Conservation (phyloP, 1,140 invertebrate genomes). For the Zaprionus inermis region DNA sequence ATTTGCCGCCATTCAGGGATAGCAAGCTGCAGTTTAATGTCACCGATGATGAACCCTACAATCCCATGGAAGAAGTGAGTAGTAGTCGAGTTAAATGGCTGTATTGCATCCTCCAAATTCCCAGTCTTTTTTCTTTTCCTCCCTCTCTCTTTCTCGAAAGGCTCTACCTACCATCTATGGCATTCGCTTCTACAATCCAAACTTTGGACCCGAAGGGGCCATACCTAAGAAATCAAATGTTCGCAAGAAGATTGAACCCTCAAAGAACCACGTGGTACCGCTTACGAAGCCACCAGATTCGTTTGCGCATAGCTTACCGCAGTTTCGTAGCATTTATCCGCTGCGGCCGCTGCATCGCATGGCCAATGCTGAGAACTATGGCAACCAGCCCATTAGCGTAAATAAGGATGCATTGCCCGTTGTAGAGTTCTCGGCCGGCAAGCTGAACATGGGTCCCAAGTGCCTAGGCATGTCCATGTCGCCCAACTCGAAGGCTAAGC, state of each 20-base stretch:
- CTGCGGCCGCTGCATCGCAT: background rate
- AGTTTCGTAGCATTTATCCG: background rate
- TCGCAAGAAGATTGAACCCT: background rate
- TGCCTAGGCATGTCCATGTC: background rate
- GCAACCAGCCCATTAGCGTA: background rate
- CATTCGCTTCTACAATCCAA: conserved; percentile 34
- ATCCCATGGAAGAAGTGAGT: conserved; percentile 18
- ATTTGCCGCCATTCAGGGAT: too few species aligned
- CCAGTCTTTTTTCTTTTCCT: too few species aligned
- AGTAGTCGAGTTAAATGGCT: background rate
- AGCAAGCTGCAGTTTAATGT: background rate
- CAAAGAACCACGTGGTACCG: background rate
- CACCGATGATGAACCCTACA: background rate
- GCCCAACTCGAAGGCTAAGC: conserved; percentile 13
- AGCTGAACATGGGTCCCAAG: background rate
- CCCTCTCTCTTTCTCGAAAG: background rate
- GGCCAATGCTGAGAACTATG: background rate
- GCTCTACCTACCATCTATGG: conserved; percentile 13
- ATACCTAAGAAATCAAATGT: background rate
- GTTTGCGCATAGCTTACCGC: background rate
- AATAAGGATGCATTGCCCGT: background rate
- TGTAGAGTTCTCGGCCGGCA: background rate
- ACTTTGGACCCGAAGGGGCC: background rate
- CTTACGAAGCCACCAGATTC: background rate
- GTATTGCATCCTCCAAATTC: background rate